Conservation (phyloP, 2,888 invertebrate genomes). For the Caenorhabditis sp. region DNA sequence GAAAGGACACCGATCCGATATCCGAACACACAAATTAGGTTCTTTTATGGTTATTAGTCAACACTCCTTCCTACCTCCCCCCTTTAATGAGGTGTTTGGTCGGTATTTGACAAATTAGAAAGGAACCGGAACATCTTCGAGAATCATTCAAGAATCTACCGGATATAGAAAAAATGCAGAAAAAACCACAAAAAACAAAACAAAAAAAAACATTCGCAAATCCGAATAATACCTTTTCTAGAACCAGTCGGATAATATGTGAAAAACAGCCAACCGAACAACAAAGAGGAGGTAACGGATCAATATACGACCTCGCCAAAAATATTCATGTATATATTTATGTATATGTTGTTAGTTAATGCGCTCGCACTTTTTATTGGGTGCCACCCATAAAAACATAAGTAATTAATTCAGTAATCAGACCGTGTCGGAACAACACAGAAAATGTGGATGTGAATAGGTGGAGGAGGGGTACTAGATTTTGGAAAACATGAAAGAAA, state of each 20-base stretch:
- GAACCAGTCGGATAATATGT: background rate
- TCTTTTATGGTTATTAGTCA: background rate
- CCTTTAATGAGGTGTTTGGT: background rate
- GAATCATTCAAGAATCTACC: too few species aligned
- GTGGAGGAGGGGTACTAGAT: too few species aligned
- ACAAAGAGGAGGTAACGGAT: background rate
- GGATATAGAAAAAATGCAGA: background rate
- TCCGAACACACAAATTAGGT: background rate
- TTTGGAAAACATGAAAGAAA: background rate
- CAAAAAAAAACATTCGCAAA: background rate
- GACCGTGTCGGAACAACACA: conserved; percentile 1
- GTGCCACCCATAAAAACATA: background rate
- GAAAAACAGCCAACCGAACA: background rate
- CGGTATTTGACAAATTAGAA: too few species aligned
- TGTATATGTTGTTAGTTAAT: too few species aligned
- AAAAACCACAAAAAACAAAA: background rate
- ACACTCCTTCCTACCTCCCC: too few species aligned
- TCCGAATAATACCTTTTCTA: background rate
- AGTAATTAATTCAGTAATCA: background rate
- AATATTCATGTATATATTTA: too few species aligned
- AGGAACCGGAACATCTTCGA: background rate
- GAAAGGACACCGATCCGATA: background rate
- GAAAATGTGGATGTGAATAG: too few species aligned
- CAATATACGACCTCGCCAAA: background rate
- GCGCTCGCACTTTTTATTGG: background rate